phyloP scores from a whole-genome alignment of 2,113 vertebrate genomes.

The Mastomys natalensis region DNA sequence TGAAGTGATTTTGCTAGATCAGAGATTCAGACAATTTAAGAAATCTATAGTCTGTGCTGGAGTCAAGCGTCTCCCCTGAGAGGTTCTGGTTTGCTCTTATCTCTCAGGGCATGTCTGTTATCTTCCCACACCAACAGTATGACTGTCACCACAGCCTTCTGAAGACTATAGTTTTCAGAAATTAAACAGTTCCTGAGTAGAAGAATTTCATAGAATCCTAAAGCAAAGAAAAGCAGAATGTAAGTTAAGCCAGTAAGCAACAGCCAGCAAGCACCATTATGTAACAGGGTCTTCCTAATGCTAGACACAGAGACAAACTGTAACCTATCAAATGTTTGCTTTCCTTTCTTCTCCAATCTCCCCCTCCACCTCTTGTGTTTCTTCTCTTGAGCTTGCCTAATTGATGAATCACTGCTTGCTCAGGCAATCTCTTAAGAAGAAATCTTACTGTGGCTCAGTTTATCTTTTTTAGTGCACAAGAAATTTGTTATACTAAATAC shows the following conservation, averaged over 20 bases:
- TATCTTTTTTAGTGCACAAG: background rate
- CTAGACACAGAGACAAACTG: fast-evolving
- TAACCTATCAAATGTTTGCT: background rate
- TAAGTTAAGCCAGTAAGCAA: background rate
- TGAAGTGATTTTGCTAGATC: background rate
- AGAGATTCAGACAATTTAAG: background rate
- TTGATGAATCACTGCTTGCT: background rate
- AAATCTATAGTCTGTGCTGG: background rate
- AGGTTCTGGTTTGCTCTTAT: background rate
- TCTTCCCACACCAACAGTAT: background rate
- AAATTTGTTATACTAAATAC: background rate
- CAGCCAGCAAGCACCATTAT: background rate
- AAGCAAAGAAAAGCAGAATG: background rate
- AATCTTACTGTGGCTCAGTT: background rate
- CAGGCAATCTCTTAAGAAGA: background rate
- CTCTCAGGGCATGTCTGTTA: background rate
- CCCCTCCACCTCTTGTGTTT: background rate
- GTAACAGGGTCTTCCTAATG: background rate
- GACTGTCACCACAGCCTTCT: background rate
- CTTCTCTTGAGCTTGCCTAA: background rate
- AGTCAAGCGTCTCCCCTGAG: background rate
- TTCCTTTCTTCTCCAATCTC: background rate
- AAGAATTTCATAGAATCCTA: background rate
- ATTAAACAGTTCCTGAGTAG: conserved; percentile 21
- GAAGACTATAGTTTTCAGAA: conserved; percentile 3